These are phyloP conservation scores for Micrastur ruficollis DNA, from an alignment of 2,797 vertebrate genomes.

Conservation along the genomic window DNA sequence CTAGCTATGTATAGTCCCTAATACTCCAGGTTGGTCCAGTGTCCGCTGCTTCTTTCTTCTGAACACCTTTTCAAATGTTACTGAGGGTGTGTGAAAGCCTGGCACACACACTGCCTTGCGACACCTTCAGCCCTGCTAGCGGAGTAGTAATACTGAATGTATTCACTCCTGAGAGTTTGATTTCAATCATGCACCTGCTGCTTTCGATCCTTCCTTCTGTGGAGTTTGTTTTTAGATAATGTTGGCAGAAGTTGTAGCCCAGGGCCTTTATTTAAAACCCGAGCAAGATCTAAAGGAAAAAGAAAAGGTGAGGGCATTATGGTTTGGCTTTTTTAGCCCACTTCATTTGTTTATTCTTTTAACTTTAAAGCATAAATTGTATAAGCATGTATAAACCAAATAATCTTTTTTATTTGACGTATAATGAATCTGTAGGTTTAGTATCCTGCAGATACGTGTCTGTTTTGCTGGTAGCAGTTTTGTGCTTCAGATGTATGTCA, in stretches of 20 bases:
- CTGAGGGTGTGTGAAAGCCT: not conserved
- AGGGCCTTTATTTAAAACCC: slow-evolving; percentile 31
- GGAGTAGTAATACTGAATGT: not conserved
- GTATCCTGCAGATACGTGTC: not conserved
- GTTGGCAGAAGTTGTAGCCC: slow-evolving; percentile 55
- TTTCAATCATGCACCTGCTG: slow-evolving; percentile 74
- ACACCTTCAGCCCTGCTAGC: not conserved
- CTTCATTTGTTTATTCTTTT: slow-evolving; percentile 44
- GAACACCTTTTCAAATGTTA: not conserved
- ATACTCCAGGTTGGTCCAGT: not conserved
- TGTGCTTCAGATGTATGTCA: not conserved
- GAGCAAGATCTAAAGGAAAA: not conserved
- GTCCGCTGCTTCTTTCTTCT: not conserved
- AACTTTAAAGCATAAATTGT: not conserved
- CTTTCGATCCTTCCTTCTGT: slow-evolving; percentile 69
- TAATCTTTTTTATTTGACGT: not conserved
- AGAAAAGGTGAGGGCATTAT: not conserved
- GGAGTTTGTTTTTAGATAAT: slow-evolving; percentile 53
- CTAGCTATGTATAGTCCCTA: not conserved
- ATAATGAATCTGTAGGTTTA: not conserved
- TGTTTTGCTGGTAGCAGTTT: slow-evolving; percentile 16
- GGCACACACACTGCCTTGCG: not conserved
- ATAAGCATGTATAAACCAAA: not conserved
- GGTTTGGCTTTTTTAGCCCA: not conserved
- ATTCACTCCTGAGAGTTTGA: slow-evolving; percentile 39